Base-by-base conservation (phyloP, 2,888 invertebrate species). In the Caenorhabditis sp. region DNA sequence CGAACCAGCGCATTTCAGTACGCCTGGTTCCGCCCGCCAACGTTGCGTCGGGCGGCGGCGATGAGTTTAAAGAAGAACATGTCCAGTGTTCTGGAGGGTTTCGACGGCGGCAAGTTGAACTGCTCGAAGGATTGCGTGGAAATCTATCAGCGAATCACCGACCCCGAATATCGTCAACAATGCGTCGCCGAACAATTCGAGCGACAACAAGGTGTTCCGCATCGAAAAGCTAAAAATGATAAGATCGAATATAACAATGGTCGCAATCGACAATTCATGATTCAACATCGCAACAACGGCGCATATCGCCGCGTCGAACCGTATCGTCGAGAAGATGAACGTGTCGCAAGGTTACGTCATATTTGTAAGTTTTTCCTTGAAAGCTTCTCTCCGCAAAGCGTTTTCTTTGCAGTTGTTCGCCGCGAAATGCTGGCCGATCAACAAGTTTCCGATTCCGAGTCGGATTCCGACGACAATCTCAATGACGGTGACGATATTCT, bases 11-110 rank as follows among this genome's bases (percentile, higher is more conserved):
- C 37, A 10, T 55, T 79, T 0, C 67, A 69, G 31, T 53, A 62
- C 8, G 61, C 78, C 24, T 83, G 81, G 79, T 62, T 83, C 8
- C 50, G 64, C 1, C 68, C 78, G 17, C 81, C 83, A 17, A 21
- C 70, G 6, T 76, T 83, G 12, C 36, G 57, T 23, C 57, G 67
- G 58, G 36, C 68, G 10, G 69, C 79, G 1, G 31, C 60, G 53
- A 14, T 50, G n/a, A 50, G 19, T 4, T 50, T 50, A 4, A 5
- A 4, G n/a, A 19, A 50, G 50, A 50, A 10, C 17, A n/a, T n/a
- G n/a, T n/a, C n/a, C n/a, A n/a, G n/a, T n/a, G n/a, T 54, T 37
- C 62, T 72, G n/a, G 43, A 55, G 6, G 72, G 68, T 19, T 62
- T 68, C n/a, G 61, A 63, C 27, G 49, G 59, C 14, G 70, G 70